Evolutionary conservation across 2,797 vertebrate genomes (phyloP).

Genomic region (Pogonophryne albipinna): DNA sequence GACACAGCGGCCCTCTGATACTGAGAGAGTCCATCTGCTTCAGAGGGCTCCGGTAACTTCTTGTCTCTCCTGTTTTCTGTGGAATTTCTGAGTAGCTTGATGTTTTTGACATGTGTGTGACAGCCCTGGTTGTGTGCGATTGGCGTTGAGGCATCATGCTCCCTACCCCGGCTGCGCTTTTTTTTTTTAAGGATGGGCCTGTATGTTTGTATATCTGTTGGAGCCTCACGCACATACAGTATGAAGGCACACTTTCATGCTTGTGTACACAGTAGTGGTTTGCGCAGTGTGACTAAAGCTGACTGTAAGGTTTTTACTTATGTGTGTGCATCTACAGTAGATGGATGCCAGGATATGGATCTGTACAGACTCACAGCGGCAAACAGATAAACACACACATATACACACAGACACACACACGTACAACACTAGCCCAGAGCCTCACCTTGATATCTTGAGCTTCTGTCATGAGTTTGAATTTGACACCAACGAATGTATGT

Average conservation of each 20-base stretch:
- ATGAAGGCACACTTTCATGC: constrained; percentile 34
- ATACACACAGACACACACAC: constrained; percentile 43
- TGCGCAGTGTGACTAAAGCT: constrained; percentile 51
- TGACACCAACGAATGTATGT: constrained; percentile 87
- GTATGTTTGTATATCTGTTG: constrained; percentile 45
- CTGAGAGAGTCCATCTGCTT: constrained; percentile 77
- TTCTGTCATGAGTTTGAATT: constrained; percentile 86
- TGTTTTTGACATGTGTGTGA: constrained; percentile 92
- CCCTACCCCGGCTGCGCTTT: constrained; percentile 83
- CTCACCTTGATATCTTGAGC: constrained; percentile 86
- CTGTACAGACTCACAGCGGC: constrained; percentile 42
- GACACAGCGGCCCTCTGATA: constrained; percentile 71
- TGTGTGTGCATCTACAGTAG: constrained; percentile 35
- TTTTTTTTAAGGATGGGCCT: constrained; percentile 54
- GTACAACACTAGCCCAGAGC: constrained; percentile 75
- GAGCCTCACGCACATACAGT: constrained; percentile 37
- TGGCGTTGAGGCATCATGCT: constrained; percentile 81
- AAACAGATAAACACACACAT: constrained; percentile 36
- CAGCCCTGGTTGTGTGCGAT: constrained; percentile 85
- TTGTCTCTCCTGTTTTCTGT: constrained; percentile 78
- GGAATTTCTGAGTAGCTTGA: constrained; percentile 91
- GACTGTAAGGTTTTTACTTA: constrained; percentile 51
- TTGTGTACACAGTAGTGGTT: constrained; percentile 47
- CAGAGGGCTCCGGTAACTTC: constrained; percentile 77
- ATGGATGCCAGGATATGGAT: constrained; percentile 39